These are phyloP conservation scores for Sinosuthora webbiana DNA, from an alignment of 2,113 vertebrate species.

Conservation along the genomic window DNA sequence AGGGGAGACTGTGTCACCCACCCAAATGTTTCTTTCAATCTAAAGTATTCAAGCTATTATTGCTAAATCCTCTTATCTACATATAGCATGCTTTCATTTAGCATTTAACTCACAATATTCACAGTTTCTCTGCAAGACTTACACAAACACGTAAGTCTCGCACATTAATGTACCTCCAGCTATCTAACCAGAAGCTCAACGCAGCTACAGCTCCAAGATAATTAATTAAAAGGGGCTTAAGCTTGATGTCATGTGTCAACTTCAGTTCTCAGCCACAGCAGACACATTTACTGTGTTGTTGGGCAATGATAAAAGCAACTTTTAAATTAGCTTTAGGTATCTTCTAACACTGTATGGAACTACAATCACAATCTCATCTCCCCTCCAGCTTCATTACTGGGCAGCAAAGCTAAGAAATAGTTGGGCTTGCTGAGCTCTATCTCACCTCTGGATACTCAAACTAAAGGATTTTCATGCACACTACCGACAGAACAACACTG, in stretches of 20 bases:
- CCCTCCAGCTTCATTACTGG: neutral
- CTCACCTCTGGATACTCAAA: neutral
- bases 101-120: neutral
- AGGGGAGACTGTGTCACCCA: neutral
- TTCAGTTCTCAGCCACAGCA: neutral
- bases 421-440: neutral
- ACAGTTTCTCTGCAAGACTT: neutral
- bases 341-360: neutral
- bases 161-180: neutral
- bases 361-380: neutral
- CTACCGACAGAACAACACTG: neutral
- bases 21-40: neutral
- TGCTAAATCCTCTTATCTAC: conserved; percentile 54
- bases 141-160: neutral
- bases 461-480: neutral
- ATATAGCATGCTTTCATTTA: neutral
- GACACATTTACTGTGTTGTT: neutral
- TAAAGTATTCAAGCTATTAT: conserved; percentile 8
- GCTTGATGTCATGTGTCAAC: neutral
- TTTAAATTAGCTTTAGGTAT: neutral
- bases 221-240: conserved; percentile 7
- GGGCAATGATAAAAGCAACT: neutral
- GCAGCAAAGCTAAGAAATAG: neutral
- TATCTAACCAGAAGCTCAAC: neutral
- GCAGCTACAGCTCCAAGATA: neutral